Evolutionary conservation across 2,888 invertebrate genomes (phyloP).

Genomic region (Cordilura impudica): DNA sequence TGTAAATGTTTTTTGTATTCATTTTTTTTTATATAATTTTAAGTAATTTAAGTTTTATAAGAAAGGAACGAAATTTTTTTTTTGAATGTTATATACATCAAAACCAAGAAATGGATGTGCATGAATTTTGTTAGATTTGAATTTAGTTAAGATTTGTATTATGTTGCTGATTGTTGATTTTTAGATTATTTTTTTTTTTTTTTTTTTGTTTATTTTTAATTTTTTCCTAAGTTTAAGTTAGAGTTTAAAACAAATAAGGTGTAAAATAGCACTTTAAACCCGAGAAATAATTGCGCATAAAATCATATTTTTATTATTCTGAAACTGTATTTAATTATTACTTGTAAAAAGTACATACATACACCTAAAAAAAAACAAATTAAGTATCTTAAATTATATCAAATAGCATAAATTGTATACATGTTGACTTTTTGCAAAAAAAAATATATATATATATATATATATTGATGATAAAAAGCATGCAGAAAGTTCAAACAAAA

Average conservation of each 20-base stretch:
- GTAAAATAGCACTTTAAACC: conserved; percentile 55
- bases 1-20: conserved; percentile 43
- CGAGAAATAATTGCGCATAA: conserved; percentile 28
- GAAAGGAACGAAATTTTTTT: not conserved
- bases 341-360: not conserved
- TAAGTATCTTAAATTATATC: conserved; percentile 6
- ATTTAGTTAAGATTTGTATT: conserved; percentile 37
- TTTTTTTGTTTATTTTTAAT: conserved; percentile 24
- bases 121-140: conserved; percentile 41
- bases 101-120: conserved; percentile 20
- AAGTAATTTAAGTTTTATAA: conserved; percentile 33
- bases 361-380: conserved; percentile 1
- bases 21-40: conserved; percentile 35
- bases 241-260: conserved; percentile 33
- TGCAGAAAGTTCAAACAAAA: conserved; percentile 10
- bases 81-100: conserved; percentile 21
- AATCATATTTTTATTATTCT: conserved; percentile 44
- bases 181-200: conserved; percentile 38
- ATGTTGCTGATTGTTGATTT: conserved; percentile 53
- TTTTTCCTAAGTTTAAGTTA: conserved; percentile 14
- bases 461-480: no score
- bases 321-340: conserved; percentile 3
- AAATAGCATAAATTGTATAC: conserved; percentile 8
- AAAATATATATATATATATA: not conserved
- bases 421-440: conserved; percentile 21